Base-by-base conservation (phyloP, 2,888 invertebrate genomes). In the Pheosia gnoma region DNA sequence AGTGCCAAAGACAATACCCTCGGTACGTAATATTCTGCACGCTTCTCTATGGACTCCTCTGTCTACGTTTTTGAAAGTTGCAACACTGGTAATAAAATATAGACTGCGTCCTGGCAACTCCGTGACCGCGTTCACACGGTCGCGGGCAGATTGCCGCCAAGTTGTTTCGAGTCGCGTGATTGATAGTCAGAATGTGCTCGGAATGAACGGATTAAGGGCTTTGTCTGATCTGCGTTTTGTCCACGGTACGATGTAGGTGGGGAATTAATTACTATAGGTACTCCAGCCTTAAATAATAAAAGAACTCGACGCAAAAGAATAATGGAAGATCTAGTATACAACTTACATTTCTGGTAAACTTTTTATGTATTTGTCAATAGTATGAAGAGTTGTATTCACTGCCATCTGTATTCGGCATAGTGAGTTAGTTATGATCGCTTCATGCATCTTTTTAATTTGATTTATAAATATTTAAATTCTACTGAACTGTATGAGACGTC, bases 101-200 rank as follows among this genome's bases (percentile, higher is more conserved):
- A 86, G 86, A 87, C 80, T 84, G 82, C 69, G 74, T 75, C 63
- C 65, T 62, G 76, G 70, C 77, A 68, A 75, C 71, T 70, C 79
- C 78, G 84, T 88, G 92, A 87, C 91, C 91, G 91, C 90, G 79
- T 93, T 93, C 92, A 88, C 92, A 93, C 92, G 92, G 78, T 86
- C 69, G 69, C 78, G 72, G 79, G 86, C 72, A 86, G 87, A 87
- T 89, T 88, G 87, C 87, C 78, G 84, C 84, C 84, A 80, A 84
- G 84, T 81, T 80, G 85, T 83, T 85, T 82, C 85, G 84, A 82
- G 79, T 82, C 68, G 84, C 67, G 86, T 91, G 92, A 92, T 92
- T 90, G 90, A 91, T 92, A 79, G 87, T 78, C 79, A 78, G 77
- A 86, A 85, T 84, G 85, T 84, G 82, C 83, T 82, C 68, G 74